Evolutionary conservation across 2,797 vertebrate species (phyloP).

Genomic region (Pogonophryne albipinna): DNA sequence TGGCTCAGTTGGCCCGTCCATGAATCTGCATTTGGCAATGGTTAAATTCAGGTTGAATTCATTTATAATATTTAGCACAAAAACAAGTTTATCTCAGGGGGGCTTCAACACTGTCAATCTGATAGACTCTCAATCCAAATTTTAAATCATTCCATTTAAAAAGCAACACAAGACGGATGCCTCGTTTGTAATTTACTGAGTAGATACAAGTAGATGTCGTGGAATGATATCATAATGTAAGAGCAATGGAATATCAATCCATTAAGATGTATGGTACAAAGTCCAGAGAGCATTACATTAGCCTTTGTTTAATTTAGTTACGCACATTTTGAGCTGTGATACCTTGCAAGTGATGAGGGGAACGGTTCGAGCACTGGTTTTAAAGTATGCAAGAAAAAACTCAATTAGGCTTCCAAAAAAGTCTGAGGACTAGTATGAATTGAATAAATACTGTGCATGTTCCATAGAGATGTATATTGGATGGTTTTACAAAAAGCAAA

Average conservation of each 20-base stretch:
- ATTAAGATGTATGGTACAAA: neutral
- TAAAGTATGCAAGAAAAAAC: too few species aligned
- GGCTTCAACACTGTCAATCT: neutral
- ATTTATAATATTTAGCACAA: conserved; percentile 5
- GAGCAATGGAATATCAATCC: neutral
- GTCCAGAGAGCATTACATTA: neutral
- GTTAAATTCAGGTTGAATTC: neutral
- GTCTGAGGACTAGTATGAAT: neutral
- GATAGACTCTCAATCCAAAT: neutral
- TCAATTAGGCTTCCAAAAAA: too few species aligned
- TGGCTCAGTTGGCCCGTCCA: neutral
- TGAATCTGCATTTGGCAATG: neutral
- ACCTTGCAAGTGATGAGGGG: neutral
- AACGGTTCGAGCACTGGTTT: too few species aligned
- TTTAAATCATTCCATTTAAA: neutral
- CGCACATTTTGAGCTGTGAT: neutral
- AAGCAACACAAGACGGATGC: neutral
- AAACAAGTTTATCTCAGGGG: neutral
- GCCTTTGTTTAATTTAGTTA: neutral
- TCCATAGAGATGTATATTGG: neutral
- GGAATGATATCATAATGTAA: neutral
- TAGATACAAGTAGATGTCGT: neutral
- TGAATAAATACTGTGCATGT: neutral
- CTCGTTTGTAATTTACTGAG: neutral
- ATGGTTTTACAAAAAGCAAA: too few species aligned